Percentiles rank a stretch among this genome's conserved stretches.
These are phyloP conservation scores for Synanthedon myopaeformis DNA, from an alignment of 2,888 invertebrate species.

Conservation along the genomic window DNA sequence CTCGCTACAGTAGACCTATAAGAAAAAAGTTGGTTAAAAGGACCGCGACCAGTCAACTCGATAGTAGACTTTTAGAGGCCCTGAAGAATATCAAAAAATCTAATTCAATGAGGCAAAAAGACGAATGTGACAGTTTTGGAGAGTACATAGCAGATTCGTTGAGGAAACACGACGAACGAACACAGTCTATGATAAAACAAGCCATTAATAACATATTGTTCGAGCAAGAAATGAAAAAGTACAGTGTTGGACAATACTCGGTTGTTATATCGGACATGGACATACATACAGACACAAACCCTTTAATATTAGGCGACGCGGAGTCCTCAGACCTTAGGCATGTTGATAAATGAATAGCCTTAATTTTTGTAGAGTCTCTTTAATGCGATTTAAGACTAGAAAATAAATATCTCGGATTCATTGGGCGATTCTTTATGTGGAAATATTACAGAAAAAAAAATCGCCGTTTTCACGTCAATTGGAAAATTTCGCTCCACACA, in stretches of 20 bases:
- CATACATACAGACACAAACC: conserved; percentile 33
- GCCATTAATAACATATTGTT: conserved; percentile 59
- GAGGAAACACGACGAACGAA: conserved; percentile 53
- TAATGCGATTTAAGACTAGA: not conserved
- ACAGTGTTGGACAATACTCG: conserved; percentile 30
- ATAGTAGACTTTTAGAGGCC: conserved; percentile 29
- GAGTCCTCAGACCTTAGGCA: not conserved
- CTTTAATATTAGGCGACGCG: conserved; percentile 29
- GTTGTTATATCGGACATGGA: conserved; percentile 31
- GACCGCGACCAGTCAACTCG: conserved; percentile 12
- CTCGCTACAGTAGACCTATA: conserved; percentile 13
- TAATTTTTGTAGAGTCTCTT: not conserved
- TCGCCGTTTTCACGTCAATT: not conserved
- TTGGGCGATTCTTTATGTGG: not conserved
- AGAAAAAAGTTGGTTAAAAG: conserved; percentile 9
- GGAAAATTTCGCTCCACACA: conserved; percentile 2
- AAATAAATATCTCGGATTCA: not conserved
- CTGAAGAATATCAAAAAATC: conserved; percentile 27
- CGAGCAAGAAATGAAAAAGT: conserved; percentile 61
- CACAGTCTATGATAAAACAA: conserved; percentile 57
- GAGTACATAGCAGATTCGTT: conserved; percentile 56
- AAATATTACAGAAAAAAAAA: not conserved
- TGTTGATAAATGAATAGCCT: not conserved
- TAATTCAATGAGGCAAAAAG: conserved; percentile 36
- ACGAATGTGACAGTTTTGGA: conserved; percentile 58